A percentile compares a stretch with the other conserved stretches of the same genome.
phyloP scores from a whole-genome alignment of 2,113 vertebrate genomes.

The Dermatemys mawii region DNA sequence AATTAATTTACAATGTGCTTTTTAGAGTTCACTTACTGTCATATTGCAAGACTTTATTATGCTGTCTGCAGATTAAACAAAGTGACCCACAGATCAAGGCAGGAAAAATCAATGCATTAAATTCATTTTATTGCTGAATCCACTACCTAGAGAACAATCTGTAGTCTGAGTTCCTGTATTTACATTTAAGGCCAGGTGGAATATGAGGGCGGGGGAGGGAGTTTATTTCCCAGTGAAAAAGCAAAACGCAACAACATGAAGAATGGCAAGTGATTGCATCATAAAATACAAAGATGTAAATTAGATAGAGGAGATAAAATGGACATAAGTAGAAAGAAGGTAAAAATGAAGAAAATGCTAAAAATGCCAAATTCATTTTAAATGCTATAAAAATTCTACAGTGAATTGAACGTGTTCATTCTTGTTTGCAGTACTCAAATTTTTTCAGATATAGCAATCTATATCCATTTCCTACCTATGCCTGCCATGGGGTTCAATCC shows the following conservation, averaged over 20 bases:
- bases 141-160: neutral
- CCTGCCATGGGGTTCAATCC: neutral
- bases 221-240: neutral
- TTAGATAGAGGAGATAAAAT: neutral
- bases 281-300: neutral
- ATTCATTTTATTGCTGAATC: conserved; percentile 22
- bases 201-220: neutral
- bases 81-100: neutral
- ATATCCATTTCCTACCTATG: neutral
- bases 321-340: neutral
- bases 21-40: conserved; percentile 15
- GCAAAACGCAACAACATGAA: neutral
- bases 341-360: neutral
- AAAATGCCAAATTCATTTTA: neutral
- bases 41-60: neutral
- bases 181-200: neutral
- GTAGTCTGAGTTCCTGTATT: neutral
- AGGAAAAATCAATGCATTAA: conserved; percentile 9
- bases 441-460: neutral
- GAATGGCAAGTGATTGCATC: neutral
- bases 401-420: neutral
- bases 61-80: conserved; percentile 25
- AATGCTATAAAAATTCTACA: neutral
- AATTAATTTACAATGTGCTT: conserved; percentile 1
- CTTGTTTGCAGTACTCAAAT: neutral